phyloP scores from a whole-genome alignment of 2,797 vertebrate species.

The Serranus cabrilla region DNA sequence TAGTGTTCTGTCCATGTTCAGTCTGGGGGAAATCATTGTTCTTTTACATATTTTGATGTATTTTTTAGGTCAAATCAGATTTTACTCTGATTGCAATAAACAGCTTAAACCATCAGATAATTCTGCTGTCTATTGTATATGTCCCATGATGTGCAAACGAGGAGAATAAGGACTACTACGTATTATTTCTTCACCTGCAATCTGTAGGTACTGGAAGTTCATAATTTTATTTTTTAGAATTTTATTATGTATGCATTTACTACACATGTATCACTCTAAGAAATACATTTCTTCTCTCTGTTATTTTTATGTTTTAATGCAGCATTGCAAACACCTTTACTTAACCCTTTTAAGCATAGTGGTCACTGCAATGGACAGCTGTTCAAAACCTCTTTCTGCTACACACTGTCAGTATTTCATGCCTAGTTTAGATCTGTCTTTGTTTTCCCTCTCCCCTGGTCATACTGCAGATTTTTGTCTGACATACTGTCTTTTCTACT shows the following conservation, averaged over 20 bases:
- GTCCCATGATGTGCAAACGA: neutral
- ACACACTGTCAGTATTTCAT: too few relatives aligned
- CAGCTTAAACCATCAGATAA: neutral
- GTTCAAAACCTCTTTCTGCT: too few relatives aligned
- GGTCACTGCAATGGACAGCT: too few relatives aligned
- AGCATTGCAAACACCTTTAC: neutral
- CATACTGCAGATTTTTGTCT: too few relatives aligned
- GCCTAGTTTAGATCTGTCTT: too few relatives aligned
- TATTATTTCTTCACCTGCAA: neutral
- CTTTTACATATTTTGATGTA: neutral
- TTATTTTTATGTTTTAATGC: neutral
- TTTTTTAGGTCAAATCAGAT: neutral
- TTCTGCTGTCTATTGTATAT: neutral
- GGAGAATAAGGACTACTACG: neutral
- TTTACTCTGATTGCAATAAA: too few relatives aligned
- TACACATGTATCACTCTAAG: neutral
- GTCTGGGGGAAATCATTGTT: neutral
- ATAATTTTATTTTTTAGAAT: too few relatives aligned
- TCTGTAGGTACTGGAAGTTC: neutral
- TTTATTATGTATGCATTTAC: neutral
- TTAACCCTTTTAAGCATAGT: too few relatives aligned
- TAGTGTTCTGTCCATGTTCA: neutral
- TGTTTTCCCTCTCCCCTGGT: too few relatives aligned
- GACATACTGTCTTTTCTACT: too few relatives aligned
- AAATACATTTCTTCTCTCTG: neutral